phyloP scores from a whole-genome alignment of 1,140 invertebrate species.

The Apis dorsata region DNA sequence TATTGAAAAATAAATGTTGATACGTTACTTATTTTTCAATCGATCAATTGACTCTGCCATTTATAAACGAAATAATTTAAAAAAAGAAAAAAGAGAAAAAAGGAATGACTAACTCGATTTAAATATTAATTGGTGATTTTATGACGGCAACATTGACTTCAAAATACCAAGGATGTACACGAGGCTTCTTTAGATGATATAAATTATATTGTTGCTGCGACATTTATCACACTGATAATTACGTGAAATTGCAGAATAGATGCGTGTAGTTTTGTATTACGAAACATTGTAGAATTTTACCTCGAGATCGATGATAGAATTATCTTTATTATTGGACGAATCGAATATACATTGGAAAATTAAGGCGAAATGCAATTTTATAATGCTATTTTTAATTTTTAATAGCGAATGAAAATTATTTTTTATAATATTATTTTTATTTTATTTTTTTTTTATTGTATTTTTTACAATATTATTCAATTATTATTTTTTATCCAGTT shows the following conservation, averaged over 20 bases:
- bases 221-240: neutral
- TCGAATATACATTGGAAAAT: too few relatives aligned
- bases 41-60: neutral
- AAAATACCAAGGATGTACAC: neutral
- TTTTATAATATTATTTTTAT: too few relatives aligned
- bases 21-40: neutral
- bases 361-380: too few relatives aligned
- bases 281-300: neutral
- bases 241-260: constrained; percentile 4
- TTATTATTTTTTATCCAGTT: too few relatives aligned
- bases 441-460: too few relatives aligned
- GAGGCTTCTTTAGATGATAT: neutral
- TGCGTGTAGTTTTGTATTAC: neutral
- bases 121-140: neutral
- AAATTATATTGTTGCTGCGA: neutral
- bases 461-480: too few relatives aligned
- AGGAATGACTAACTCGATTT: neutral
- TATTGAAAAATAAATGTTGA: neutral
- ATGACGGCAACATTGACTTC: neutral
- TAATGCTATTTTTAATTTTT: too few relatives aligned
- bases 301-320: neutral
- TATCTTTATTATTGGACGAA: too few relatives aligned
- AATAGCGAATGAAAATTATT: too few relatives aligned
- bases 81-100: neutral
- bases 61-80: too few relatives aligned